Base-by-base conservation (phyloP, 2,888 invertebrate species). In the Dynastes tityus region DNA sequence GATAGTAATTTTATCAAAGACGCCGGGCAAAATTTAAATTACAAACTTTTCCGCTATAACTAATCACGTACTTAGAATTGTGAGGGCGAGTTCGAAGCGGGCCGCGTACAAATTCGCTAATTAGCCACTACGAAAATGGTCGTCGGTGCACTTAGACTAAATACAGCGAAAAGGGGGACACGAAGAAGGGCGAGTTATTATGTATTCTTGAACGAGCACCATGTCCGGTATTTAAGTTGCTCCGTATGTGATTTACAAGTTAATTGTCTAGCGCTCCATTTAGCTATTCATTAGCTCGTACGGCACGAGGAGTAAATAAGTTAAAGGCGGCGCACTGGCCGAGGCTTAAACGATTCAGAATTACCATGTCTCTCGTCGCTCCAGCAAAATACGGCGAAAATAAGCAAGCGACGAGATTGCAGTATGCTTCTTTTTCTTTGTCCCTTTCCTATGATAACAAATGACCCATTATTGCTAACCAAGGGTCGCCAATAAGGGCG, bases 31-130 rank as follows among this genome's bases (percentile, higher is more conserved):
- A 79, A 78, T 80, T 80, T 78, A 80, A 80, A 80, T 78, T 22
- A 78, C 80, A 79, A 79, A 79, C 74, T 79, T 79, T 75, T 70
- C 77, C 76, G 70, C 53, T 76, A 67, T 58, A 80, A 80, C 78
- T 80, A 78, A 78, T 80, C 80, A 78, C 77, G 80, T 78, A 49
- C 74, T 63, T 71, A 71, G 45, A 37, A 70, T 78, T 68, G 61
- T 32, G 77, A 61, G 77, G 75, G 74, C 27, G 61, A 58, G 32
- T 51, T 55, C 53, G 27, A 37, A 37, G 29, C 76, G 80, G 79
- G 75, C 78, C 80, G 82, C 83, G 81, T 83, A 83, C 82, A 83
- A 83, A 83, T 83, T 80, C 83, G 82, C 82, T 83, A 83, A 83
- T 83, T 83, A 83, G 79, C 76, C 78, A 76, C 40, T 65, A 40